A percentile compares a stretch with the other conserved stretches of the same genome.
These are phyloP conservation scores for Spilarctia lutea DNA, from an alignment of 2,888 invertebrate genomes.

Conservation along the genomic window DNA sequence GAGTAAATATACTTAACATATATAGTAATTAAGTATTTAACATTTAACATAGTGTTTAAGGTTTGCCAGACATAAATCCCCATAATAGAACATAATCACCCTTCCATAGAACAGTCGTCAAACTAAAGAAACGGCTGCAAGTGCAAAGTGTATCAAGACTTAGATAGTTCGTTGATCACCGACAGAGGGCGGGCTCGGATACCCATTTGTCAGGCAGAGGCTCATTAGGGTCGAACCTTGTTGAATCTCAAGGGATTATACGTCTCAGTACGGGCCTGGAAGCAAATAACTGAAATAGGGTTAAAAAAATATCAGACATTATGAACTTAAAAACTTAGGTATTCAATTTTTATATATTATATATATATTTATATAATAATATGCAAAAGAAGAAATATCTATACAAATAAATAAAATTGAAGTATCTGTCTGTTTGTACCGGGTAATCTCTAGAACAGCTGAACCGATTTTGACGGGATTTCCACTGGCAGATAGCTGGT, in stretches of 20 bases:
- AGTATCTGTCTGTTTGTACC: too few species aligned
- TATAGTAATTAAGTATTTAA: too few species aligned
- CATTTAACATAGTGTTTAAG: neutral
- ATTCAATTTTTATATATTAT: too few species aligned
- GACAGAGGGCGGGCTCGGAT: constrained; percentile 77
- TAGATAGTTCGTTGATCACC: constrained; percentile 78
- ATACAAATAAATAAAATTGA: too few species aligned
- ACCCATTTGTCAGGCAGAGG: constrained; percentile 78
- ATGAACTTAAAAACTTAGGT: neutral
- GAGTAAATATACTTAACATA: neutral
- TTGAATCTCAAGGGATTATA: constrained; percentile 77
- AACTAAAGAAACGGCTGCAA: constrained; percentile 38
- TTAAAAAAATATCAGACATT: neutral
- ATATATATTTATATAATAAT: too few species aligned
- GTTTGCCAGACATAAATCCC: neutral
- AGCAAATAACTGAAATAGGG: constrained; percentile 45
- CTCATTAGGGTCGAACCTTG: constrained; percentile 81
- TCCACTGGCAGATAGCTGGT: too few species aligned
- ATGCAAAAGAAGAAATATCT: too few species aligned
- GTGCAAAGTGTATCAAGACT: constrained; percentile 57
- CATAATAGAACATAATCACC: constrained; percentile 8
- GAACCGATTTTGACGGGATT: too few species aligned
- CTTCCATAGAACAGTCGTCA: constrained; percentile 16
- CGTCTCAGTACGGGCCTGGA: constrained; percentile 66
- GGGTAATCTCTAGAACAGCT: too few species aligned